phyloP scores from a whole-genome alignment of 37 sponge, comb jelly and placozoan genomes.

The Beroe ovata region DNA sequence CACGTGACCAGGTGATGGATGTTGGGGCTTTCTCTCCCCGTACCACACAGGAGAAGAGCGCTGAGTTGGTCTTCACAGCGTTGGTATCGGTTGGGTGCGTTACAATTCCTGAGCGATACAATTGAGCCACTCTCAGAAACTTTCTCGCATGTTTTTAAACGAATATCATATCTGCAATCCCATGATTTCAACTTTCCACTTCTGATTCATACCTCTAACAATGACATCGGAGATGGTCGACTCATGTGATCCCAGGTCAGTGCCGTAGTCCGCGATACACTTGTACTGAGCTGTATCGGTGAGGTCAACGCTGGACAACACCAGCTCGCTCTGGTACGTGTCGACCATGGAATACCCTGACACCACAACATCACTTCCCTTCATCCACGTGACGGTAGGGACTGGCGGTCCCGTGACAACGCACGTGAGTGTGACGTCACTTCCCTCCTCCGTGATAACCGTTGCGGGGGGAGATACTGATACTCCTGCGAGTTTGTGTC shows the following conservation, averaged over 20 bases:
- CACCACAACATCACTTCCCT: background rate
- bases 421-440: conserved; percentile 40
- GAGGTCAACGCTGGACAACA: background rate
- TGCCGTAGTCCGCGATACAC: conserved; percentile 25
- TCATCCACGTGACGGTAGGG: conserved; percentile 56
- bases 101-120: background rate
- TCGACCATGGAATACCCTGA: background rate
- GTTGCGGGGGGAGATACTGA: background rate
- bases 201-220: conserved; percentile 22
- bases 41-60: conserved; percentile 27
- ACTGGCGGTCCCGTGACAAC: conserved; percentile 29
- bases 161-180: too few relatives aligned
- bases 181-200: too few relatives aligned
- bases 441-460: conserved; percentile 33
- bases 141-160: too few relatives aligned
- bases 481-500: conserved; percentile 35
- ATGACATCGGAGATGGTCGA: background rate
- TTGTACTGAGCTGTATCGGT: background rate
- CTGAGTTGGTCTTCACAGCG: conserved; percentile 48
- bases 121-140: too few relatives aligned
- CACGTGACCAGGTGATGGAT: conserved; percentile 56
- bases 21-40: conserved; percentile 37
- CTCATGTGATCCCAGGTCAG: conserved; percentile 9
- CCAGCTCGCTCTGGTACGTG: conserved; percentile 22
- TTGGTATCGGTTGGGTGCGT: conserved; percentile 17